Evolutionary conservation across 2,797 vertebrate species (phyloP).

Genomic region (Lacerta bilineata): DNA sequence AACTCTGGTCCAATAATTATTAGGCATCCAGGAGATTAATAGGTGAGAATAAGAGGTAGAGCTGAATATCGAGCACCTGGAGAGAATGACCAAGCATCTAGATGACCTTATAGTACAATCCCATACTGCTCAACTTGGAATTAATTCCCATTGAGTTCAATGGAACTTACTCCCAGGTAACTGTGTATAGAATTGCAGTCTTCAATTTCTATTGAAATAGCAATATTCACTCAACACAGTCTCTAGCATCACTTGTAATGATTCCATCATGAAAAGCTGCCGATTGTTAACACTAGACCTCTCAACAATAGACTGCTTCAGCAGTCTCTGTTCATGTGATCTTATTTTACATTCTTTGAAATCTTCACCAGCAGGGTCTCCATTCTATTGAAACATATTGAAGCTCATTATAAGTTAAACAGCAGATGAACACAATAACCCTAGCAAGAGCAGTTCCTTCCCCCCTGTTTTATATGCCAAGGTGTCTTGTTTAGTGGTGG

Average conservation of each 20-base stretch:
- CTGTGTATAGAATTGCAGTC: not conserved
- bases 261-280: not conserved
- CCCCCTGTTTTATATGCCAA: not conserved
- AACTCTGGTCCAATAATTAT: no score
- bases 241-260: not conserved
- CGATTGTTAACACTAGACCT: not conserved
- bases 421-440: not conserved
- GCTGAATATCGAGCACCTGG: no score
- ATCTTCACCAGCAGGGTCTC: not conserved
- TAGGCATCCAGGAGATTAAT: no score
- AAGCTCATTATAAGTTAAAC: slow-evolving; percentile 23
- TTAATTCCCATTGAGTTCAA: no score
- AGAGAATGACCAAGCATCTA: no score
- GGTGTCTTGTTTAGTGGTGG: not conserved
- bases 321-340: not conserved
- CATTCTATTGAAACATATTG: not conserved
- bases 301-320: slow-evolving; percentile 5
- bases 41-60: no score
- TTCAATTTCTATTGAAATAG: not conserved
- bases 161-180: not conserved
- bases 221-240: not conserved
- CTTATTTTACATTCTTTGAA: slow-evolving; percentile 30
- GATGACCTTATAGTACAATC: no score
- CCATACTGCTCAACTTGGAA: no score
- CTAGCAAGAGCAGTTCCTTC: not conserved